phyloP scores from a whole-genome alignment of 1,140 invertebrate genomes.

The Chironomus striatipennis region DNA sequence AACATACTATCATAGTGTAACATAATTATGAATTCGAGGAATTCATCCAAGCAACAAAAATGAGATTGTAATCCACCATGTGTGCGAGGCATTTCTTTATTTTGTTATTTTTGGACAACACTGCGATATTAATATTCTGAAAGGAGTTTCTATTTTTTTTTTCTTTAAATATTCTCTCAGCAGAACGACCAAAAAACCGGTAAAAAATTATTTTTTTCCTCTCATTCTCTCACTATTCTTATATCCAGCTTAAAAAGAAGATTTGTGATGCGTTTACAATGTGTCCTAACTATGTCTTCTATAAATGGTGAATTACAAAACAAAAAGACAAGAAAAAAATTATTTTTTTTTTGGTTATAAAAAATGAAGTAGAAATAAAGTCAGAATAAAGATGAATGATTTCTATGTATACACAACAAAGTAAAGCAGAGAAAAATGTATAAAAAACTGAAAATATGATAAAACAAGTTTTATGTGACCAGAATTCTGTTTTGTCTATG shows the following conservation, averaged over 20 bases:
- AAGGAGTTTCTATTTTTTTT: background rate
- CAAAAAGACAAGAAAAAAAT: too few species aligned
- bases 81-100: background rate
- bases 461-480: constrained; percentile 8
- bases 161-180: too few species aligned
- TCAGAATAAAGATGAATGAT: background rate
- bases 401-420: background rate
- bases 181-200: too few species aligned
- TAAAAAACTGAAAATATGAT: background rate
- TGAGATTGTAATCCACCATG: background rate
- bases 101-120: too few species aligned
- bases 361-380: background rate
- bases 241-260: too few species aligned
- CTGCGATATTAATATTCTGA: background rate
- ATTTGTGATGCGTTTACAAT: background rate
- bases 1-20: too few species aligned
- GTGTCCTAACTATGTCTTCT: background rate
- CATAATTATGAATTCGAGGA: too few species aligned
- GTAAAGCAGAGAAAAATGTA: background rate
- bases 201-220: too few species aligned
- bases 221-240: too few species aligned
- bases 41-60: background rate
- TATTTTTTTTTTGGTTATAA: background rate
- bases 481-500: background rate
- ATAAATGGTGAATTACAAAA: too few species aligned